Percentiles rank a stretch among this genome's conserved stretches.
Conservation (phyloP, 2,888 invertebrate genomes). For the Melanostoma scalare region DNA sequence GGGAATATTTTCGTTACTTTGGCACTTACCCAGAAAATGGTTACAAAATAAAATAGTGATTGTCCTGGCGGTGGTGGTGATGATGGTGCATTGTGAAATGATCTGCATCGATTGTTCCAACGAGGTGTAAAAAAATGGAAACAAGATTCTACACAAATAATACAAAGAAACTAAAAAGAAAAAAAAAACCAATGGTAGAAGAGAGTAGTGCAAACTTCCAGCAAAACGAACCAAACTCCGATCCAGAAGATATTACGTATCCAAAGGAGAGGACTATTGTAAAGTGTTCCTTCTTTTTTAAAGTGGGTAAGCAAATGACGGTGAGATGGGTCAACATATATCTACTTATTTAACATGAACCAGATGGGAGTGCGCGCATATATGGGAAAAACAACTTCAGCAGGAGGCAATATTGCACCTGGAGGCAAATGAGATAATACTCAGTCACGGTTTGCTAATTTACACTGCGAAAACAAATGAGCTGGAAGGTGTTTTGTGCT, state of each 20-base stretch:
- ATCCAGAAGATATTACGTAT: constrained; percentile 49
- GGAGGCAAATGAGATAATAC: constrained; percentile 66
- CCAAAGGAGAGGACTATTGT: neutral
- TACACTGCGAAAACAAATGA: constrained; percentile 72
- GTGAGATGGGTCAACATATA: constrained; percentile 59
- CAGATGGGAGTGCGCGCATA: constrained; percentile 29
- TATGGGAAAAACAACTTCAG: constrained; percentile 41
- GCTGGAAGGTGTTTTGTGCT: constrained; percentile 58
- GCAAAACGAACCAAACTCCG: constrained; percentile 51
- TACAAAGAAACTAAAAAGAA: constrained; percentile 6
- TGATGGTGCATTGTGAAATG: constrained; percentile 64
- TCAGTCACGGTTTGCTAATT: constrained; percentile 72
- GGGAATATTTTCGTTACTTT: constrained; percentile 54
- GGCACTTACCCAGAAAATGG: constrained; percentile 41
- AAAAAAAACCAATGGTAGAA: constrained; percentile 33
- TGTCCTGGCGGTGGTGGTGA: neutral
- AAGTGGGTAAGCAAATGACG: constrained; percentile 63
- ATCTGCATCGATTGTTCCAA: constrained; percentile 72
- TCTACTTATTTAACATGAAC: neutral
- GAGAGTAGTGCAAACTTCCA: constrained; percentile 32
- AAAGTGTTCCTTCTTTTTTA: constrained; percentile 9
- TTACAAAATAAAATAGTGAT: too few relatives aligned
- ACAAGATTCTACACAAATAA: constrained; percentile 65
- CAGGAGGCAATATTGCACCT: constrained; percentile 66
- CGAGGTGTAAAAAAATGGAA: constrained; percentile 70